Base-by-base conservation (phyloP, 2,113 vertebrate genomes). In the Engraulis encrasicolus region DNA sequence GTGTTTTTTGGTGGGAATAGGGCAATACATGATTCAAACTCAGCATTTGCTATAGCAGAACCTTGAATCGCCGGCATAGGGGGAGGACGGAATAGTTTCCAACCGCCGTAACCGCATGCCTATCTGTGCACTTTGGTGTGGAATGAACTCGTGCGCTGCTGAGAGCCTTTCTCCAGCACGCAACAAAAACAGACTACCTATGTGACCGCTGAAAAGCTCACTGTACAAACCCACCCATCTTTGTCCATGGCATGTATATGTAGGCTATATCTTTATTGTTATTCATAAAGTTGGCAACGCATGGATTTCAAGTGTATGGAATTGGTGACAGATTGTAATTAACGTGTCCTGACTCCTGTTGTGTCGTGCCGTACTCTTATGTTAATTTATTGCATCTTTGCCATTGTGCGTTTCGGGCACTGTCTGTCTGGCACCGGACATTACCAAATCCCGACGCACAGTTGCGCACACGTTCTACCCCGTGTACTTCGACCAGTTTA, bases 101-200 rank as follows among this genome's bases (percentile, higher is more conserved):
- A 74, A 27, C 31, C 40, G 40, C 40, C 40, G 9, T 45, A 9
- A 45, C 40, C 27, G 31, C 31, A 74, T 15, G 31, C 12, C 66
- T 74, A 74, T 17, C 66, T 74, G 27, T 74, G 27, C 66, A 74
- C 66, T 36, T 74, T 74, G 66, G 15, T 74, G 31, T 61, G n/a
- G n/a, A n/a, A n/a, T 61, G 58, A 61, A 31, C 61, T 31, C 52
- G 52, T 71, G 2, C n/a, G n/a, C n/a, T 31, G 27, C 1, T 34
- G 66, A 34, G 2, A 11, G 61, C 27, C 9, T 23, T 71, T 31
- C 66, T 31, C 31, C 66, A 17, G 66, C 27, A 34, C 66, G 2
- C 27, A 36, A 11, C 27, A 34, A 74, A 34, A 18, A 74, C 11
- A 27, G 9, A 14, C 9, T 23, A 36, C 18, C 31, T 36, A 61